phyloP scores from a whole-genome alignment of 2,113 vertebrate species.

The Columba janthina region DNA sequence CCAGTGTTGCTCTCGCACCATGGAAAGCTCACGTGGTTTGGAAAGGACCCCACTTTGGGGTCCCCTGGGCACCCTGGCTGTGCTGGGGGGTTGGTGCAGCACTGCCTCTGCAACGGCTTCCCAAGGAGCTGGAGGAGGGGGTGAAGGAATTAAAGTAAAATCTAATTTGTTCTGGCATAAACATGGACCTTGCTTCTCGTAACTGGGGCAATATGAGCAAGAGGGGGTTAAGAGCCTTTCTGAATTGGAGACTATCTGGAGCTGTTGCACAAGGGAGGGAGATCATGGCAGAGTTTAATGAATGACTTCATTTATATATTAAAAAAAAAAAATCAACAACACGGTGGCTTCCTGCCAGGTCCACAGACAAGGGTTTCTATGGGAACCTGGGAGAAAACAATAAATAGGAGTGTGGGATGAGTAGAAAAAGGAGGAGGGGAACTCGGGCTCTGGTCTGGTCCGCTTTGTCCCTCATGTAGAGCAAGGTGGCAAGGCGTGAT shows the following conservation, averaged over 20 bases:
- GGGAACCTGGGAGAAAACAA: slow-evolving; percentile 64
- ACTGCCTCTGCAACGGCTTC: not conserved
- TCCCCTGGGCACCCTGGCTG: not conserved
- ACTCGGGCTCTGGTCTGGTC: not conserved
- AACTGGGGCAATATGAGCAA: not conserved
- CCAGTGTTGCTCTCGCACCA: not conserved
- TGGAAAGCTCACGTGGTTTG: not conserved
- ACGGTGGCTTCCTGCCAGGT: slow-evolving; percentile 58
- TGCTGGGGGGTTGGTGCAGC: not conserved
- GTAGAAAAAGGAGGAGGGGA: slow-evolving; percentile 27
- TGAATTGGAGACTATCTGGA: slow-evolving; percentile 20
- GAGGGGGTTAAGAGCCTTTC: slow-evolving; percentile 30
- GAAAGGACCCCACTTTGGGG: not conserved
- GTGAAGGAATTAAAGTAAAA: not conserved
- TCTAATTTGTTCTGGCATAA: not conserved
- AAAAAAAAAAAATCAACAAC: slow-evolving; percentile 23
- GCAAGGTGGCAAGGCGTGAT: not conserved
- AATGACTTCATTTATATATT: slow-evolving; percentile 73
- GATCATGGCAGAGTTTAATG: slow-evolving; percentile 60
- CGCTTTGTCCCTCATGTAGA: not conserved
- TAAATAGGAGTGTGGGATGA: slow-evolving; percentile 52
- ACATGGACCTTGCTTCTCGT: accelerated
- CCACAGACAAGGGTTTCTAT: slow-evolving; percentile 66
- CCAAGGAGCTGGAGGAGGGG: not conserved
- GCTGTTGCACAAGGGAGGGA: slow-evolving; percentile 24